Base-by-base conservation (phyloP, 2,113 vertebrate genomes). In the Pomatorhinus ruficollis region DNA sequence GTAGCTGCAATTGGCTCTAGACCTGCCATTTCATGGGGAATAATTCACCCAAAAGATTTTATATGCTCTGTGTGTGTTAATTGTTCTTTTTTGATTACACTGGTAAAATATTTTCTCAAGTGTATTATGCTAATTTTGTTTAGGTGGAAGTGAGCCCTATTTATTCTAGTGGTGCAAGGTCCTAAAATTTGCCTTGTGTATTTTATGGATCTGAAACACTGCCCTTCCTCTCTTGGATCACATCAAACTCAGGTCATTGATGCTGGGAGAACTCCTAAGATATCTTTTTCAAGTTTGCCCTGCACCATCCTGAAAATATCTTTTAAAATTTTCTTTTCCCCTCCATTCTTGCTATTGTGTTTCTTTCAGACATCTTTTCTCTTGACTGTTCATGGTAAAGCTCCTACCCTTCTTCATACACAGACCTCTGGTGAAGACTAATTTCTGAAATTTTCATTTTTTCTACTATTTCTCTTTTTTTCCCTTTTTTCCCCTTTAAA, bases 201-300 rank as follows among this genome's bases (percentile, higher is more conserved):
- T 14, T 56, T 61, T 31, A 70, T 50, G 25, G 31, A 50, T 80
- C 42, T 72, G 59, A 86, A 69, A 40, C 44, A 25, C 25, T 83
- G 22, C 20, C 9, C 42, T 65, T 52, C 11, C 6, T 65, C 12
- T 66, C 21, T 59, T 2, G 0, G 12, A 23, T 5, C 1, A 56
- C 27, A n/a, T 57, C 56, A 20, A 75, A 79, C 17, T 77, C 4
- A 2, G 13, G 15, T 40, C 37, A 20, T 1, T 40, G 28, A 23
- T 74, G 20, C 23, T 54, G 20, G 11, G n/a, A n/a, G 5, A 81
- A 39, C 42, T 44, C 17, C 17, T n/a, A 40, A 65, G n/a, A 49
- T 49, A 14, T 19, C 15, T 49, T 54, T 89, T 85, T 11, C 2
- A 10, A 30, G 11, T 76, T 83, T 24, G 1, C 9, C 2, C 7